Base-by-base conservation (phyloP, 2,797 vertebrate genomes). In the Onychomys leucogaster region DNA sequence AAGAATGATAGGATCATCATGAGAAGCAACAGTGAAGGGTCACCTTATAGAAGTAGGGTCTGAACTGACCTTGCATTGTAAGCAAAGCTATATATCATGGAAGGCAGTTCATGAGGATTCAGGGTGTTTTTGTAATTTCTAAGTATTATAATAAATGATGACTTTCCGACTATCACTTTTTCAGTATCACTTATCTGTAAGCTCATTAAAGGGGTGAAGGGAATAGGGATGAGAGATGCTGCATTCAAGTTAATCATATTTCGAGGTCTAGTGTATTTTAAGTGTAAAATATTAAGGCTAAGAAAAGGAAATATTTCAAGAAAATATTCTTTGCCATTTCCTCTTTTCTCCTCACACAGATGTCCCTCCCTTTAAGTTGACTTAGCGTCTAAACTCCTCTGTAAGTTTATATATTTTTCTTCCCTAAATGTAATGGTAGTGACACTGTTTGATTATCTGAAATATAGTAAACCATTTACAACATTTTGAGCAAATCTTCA, bases 281-380 rank as follows among this genome's bases (percentile, higher is more conserved):
- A 57, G 41, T 93, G 67, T 65, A 43, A 63, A 89, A 37, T 63
- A 87, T 89, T 91, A 94, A 94, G 82, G 76, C 55, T 94, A 75
- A 92, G 55, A 95, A 78, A 91, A 94, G 83, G 78, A 92, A 94
- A 97, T 92, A 43, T 95, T 97, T 91, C 21, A 23, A 46, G 57
- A 81, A 81, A 55, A 0, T 59, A 43, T 92, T 71, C 52, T 23
- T 94, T 96, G 61, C 32, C 41, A n/a, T 1, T 65, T 49, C 0
- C 59, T 23, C 27, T 84, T 29, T 0, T 23, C 17, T 92, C 37
- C 21, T 2, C 6, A 9, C 67, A n/a, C n/a, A n/a, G 34, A 69
- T n/a, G 34, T 69, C 34, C 37, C 1, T 34, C 37, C 32, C 61
- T 82, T 37, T 81, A 94, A 67, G 59, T 10, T 96, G 69, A 77